Percentiles rank a stretch among this genome's conserved stretches.
Evolutionary conservation across 2,797 vertebrate genomes (phyloP).

Genomic region (Acanthurus tractus): DNA sequence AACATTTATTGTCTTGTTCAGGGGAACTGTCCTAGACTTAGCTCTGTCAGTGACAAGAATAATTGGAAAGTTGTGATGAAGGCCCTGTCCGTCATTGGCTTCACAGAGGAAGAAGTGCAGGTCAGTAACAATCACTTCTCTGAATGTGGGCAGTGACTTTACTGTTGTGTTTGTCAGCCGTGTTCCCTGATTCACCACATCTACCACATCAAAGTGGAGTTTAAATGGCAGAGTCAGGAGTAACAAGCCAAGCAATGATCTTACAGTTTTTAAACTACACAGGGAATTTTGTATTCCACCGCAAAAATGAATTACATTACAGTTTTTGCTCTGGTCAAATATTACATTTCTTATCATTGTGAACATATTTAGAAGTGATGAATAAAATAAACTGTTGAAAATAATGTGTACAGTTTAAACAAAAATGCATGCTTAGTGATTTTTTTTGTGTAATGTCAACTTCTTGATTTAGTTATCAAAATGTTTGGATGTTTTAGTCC

Average conservation of each 20-base stretch:
- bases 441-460: background rate
- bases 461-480: background rate
- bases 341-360: background rate
- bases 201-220: background rate
- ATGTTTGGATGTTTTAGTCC: background rate
- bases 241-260: background rate
- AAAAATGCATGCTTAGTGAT: background rate
- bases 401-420: background rate
- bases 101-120: conserved; percentile 93
- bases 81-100: conserved; percentile 91
- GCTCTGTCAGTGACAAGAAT: conserved; percentile 96
- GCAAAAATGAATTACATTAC: background rate
- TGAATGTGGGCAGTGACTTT: background rate
- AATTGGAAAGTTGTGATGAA: conserved; percentile 94
- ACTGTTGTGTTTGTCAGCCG: conserved; percentile 7
- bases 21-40: conserved; percentile 97
- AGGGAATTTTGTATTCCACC: conserved; percentile 6
- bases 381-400: background rate
- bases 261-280: background rate
- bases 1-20: conserved; percentile 64
- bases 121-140: conserved; percentile 74
- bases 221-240: background rate
- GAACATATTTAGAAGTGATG: background rate
- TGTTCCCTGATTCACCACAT: conserved; percentile 14
- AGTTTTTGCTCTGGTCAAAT: background rate